Base-by-base conservation (phyloP, 2,797 vertebrate genomes). In the Sylvilagus floridanus region DNA sequence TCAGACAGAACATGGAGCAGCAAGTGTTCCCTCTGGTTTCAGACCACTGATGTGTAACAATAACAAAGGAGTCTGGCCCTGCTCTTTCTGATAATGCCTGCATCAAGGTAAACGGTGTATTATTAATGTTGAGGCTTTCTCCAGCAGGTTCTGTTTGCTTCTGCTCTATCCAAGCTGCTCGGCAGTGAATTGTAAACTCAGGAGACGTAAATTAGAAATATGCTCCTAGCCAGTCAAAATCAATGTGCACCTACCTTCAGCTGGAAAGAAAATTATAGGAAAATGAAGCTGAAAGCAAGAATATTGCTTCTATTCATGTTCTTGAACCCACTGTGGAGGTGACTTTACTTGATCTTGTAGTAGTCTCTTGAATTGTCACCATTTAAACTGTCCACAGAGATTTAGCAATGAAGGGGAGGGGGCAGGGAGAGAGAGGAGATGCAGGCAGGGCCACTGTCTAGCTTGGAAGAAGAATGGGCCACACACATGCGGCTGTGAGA, bases 151-250 rank as follows among this genome's bases (percentile, higher is more conserved):
- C 78, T 94, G 83, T 95, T 93, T 96, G 86, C 88, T 91, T 89
- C 93, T 50, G 86, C 93, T 92, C 84, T 93, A 87, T 83, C 90
- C 86, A 47, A 60, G 72, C 60, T 84, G 88, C 91, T 94, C 93
- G 68, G 76, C 84, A 85, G 81, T 92, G 96, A 96, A 72, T 90
- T 78, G 84, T 94, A 94, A 95, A 96, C 93, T 92, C 90, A 73
- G 68, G 82, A 89, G 54, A 91, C 71, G 30, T 88, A 89, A 97
- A 95, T 94, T 77, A 95, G 92, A 96, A 96, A 84, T 90, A 88
- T 83, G 57, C 47, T 78, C 30, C 68, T 50, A 92, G 83, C 4
- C 83, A 85, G 83, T 91, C 83, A 92, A 95, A 94, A 95, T 83
- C 94, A 94, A 92, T 93, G 83, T 77, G 84, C 35, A 77, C 71